These are phyloP conservation scores for Leguminivora glycinivorella DNA, from an alignment of 1,140 invertebrate species.

Conservation along the genomic window DNA sequence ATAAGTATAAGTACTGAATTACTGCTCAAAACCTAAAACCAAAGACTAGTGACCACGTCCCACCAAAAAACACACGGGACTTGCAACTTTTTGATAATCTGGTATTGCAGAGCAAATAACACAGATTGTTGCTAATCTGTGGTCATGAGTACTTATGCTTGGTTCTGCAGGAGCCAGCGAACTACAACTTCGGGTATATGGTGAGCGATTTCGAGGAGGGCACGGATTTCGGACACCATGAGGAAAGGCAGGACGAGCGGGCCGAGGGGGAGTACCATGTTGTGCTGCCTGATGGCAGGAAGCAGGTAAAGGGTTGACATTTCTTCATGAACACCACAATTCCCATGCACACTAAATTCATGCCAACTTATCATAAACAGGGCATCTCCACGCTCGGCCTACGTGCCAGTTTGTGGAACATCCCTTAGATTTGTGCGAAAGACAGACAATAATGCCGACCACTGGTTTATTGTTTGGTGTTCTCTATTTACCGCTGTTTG, in stretches of 20 bases:
- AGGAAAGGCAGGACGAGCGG: conserved; percentile 83
- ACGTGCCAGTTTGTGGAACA: too few species aligned
- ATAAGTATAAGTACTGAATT: conserved; percentile 43
- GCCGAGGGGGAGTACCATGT: conserved; percentile 87
- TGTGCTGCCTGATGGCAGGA: conserved; percentile 86
- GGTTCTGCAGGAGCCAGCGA: conserved; percentile 80
- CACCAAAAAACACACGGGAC: conserved; percentile 1
- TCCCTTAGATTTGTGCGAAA: too few species aligned
- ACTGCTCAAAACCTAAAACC: conserved; percentile 6
- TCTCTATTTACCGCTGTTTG: too few species aligned
- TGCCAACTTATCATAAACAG: too few species aligned
- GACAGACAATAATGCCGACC: too few species aligned
- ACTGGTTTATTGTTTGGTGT: too few species aligned
- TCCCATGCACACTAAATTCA: too few species aligned
- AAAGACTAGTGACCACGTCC: conserved; percentile 18
- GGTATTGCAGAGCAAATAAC: neutral
- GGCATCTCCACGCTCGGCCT: too few species aligned
- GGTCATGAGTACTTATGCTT: conserved; percentile 49
- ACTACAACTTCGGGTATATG: conserved; percentile 87
- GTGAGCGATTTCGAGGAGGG: conserved; percentile 84
- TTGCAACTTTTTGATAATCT: neutral
- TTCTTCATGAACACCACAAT: too few species aligned
- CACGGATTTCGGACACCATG: conserved; percentile 86
- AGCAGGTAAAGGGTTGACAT: conserved; percentile 79
- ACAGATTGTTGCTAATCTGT: neutral